phyloP scores from a whole-genome alignment of 2,113 vertebrate genomes.

The Apteryx mantelli region DNA sequence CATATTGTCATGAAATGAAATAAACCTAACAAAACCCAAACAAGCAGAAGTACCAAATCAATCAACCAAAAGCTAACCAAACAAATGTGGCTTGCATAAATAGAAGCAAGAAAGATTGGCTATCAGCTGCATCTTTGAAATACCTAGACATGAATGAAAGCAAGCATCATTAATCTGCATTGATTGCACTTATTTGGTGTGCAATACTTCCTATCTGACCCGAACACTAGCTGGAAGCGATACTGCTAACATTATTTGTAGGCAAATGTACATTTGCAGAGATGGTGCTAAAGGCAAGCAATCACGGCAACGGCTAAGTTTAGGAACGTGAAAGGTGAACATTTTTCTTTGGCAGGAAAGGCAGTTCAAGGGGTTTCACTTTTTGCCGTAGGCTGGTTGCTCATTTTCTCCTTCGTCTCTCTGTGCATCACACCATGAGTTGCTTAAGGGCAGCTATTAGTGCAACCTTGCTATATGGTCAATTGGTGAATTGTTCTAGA shows the following conservation, averaged over 20 bases:
- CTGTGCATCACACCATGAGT: background rate
- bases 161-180: constrained; percentile 69
- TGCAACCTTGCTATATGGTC: background rate
- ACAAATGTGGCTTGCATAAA: constrained; percentile 66
- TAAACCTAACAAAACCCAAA: constrained; percentile 72
- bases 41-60: constrained; percentile 71
- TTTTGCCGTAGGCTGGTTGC: background rate
- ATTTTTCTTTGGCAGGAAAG: constrained; percentile 50
- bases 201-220: constrained; percentile 32
- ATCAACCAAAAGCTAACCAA: constrained; percentile 70
- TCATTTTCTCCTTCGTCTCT: constrained; percentile 23
- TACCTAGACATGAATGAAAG: constrained; percentile 66
- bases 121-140: constrained; percentile 62
- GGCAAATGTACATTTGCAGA: constrained; percentile 16
- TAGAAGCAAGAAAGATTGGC: constrained; percentile 61
- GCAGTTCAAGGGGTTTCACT: background rate
- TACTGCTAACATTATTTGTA: background rate
- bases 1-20: constrained; percentile 70
- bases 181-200: constrained; percentile 61
- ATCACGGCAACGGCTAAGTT: background rate
- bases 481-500: background rate
- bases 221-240: constrained; percentile 26
- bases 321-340: constrained; percentile 53
- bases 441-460: constrained; percentile 6
- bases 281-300: fast-evolving